These are phyloP conservation scores for Sylvia borin DNA, from an alignment of 2,797 vertebrate species.

Conservation along the genomic window DNA sequence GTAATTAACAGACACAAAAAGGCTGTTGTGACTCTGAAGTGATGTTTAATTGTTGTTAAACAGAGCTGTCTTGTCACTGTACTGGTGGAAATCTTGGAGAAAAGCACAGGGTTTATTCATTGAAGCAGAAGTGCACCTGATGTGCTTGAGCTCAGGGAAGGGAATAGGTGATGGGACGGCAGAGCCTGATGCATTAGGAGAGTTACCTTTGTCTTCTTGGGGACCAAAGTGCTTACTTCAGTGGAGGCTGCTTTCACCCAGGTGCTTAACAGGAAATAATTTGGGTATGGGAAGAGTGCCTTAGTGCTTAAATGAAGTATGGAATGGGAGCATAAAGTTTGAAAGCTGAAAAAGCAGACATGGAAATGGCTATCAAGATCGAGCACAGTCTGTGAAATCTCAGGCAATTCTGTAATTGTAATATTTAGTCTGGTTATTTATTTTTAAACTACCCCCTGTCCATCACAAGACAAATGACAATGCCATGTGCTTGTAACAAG, in stretches of 20 bases:
- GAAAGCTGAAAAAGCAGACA: background rate
- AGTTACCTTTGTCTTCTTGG: background rate
- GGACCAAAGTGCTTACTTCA: background rate
- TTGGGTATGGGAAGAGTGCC: background rate
- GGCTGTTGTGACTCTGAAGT: background rate
- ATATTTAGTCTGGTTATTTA: background rate
- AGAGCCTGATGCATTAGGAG: accelerated
- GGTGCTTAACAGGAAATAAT: background rate
- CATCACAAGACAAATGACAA: background rate
- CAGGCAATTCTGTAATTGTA: background rate
- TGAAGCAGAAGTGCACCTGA: background rate
- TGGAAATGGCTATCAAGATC: background rate
- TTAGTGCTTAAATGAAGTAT: background rate
- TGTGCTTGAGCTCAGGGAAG: background rate
- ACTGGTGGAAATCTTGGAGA: background rate
- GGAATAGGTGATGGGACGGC: background rate
- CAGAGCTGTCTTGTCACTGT: background rate
- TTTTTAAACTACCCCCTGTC: background rate
- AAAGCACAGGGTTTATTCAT: background rate
- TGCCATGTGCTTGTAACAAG: background rate
- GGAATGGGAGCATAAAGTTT: background rate
- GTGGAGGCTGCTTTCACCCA: background rate
- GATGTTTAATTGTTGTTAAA: background rate
- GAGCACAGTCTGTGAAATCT: background rate
- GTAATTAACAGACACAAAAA: background rate